These are phyloP conservation scores for Acheta domesticus DNA, from an alignment of 2,888 invertebrate genomes.

Conservation along the genomic window DNA sequence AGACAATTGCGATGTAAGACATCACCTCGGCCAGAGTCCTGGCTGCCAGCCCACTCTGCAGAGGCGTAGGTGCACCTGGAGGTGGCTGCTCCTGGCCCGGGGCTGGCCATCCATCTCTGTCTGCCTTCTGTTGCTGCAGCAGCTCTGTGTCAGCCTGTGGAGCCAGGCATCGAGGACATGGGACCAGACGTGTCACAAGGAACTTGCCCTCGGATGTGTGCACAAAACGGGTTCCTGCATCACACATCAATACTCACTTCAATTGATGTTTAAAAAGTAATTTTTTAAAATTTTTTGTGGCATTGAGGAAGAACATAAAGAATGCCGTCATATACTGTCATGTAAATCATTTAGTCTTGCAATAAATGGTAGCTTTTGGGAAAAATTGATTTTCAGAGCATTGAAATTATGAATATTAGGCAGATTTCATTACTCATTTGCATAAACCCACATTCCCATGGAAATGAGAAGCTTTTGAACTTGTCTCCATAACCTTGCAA, in stretches of 20 bases:
- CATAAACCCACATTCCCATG: too few relatives aligned
- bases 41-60: conserved; percentile 27
- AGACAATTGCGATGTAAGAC: too few relatives aligned
- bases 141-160: conserved; percentile 42
- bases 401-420: too few relatives aligned
- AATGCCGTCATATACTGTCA: too few relatives aligned
- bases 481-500: too few relatives aligned
- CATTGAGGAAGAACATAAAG: too few relatives aligned
- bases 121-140: conserved; percentile 35
- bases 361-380: neutral
- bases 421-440: too few relatives aligned
- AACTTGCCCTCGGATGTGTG: conserved; percentile 96
- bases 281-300: too few relatives aligned
- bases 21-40: conserved; percentile 40
- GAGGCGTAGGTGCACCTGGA: neutral
- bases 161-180: conserved; percentile 84
- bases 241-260: neutral
- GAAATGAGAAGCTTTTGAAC: too few relatives aligned
- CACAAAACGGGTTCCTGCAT: conserved; percentile 85
- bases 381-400: neutral
- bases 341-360: neutral
- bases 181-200: conserved; percentile 87
- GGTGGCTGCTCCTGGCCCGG: neutral
- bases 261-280: too few relatives aligned
- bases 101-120: neutral